phyloP scores from a whole-genome alignment of 2,113 vertebrate genomes.

The Leptobrachium leishanense region DNA sequence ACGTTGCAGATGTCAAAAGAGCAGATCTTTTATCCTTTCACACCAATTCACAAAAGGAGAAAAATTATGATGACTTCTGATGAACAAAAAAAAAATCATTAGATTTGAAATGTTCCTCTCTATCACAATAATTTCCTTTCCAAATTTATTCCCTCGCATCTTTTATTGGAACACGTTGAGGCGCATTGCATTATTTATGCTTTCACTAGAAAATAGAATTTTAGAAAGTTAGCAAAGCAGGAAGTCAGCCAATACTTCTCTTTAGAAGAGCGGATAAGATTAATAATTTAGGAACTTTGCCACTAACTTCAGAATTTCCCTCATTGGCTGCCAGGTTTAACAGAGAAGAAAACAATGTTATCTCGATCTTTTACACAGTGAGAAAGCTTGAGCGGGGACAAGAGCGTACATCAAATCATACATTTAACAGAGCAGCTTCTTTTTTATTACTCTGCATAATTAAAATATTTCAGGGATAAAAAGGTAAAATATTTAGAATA shows the following conservation, averaged over 20 bases:
- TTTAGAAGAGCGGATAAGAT: conserved; percentile 11
- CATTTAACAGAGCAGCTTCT: background rate
- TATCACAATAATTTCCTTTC: conserved; percentile 31
- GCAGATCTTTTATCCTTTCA: background rate
- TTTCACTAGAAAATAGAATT: conserved; percentile 38
- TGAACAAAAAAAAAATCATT: conserved; percentile 13
- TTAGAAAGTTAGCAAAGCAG: conserved; percentile 35
- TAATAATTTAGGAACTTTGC: conserved; percentile 36
- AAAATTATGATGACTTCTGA: background rate
- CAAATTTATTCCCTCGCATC: background rate
- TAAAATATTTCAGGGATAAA: conserved; percentile 1
- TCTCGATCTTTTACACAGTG: background rate
- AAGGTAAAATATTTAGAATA: too few relatives aligned
- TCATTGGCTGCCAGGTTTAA: background rate
- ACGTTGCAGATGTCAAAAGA: background rate
- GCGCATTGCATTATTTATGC: conserved; percentile 43
- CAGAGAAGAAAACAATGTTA: background rate
- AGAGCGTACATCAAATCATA: background rate
- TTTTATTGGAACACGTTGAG: conserved; percentile 5
- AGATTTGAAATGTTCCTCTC: background rate
- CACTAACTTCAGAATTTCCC: conserved; percentile 37
- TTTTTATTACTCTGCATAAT: too few relatives aligned
- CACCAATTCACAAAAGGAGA: background rate
- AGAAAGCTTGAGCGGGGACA: background rate
- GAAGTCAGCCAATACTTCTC: conserved; percentile 25